These are phyloP conservation scores for Coendou prehensilis DNA, from an alignment of 2,797 vertebrate species.

Conservation along the genomic window DNA sequence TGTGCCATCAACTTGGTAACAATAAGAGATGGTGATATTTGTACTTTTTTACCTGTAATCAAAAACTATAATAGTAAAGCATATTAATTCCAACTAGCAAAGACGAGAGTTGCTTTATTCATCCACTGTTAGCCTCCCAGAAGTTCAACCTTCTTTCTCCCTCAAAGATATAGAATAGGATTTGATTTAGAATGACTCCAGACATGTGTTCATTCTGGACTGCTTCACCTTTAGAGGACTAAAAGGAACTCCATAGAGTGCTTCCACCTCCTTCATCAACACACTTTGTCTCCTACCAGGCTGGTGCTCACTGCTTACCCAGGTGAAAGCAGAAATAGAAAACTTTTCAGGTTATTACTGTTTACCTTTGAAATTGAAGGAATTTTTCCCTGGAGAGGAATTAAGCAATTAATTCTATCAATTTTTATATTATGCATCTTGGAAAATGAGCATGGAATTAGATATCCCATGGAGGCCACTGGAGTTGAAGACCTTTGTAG, in stretches of 20 bases:
- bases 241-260: not conserved
- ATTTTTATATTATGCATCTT: not conserved
- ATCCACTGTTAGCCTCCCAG: not conserved
- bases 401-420: not conserved
- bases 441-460: slow-evolving; percentile 47
- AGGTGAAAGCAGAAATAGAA: slow-evolving; percentile 12
- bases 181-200: not conserved
- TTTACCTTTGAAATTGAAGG: slow-evolving; percentile 37
- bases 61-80: not conserved
- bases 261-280: not conserved
- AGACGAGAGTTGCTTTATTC: not conserved
- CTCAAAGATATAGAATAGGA: not conserved
- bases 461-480: not conserved
- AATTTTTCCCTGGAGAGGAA: not conserved
- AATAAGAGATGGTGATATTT: not conserved
- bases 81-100: not conserved
- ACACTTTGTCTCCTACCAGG: not conserved
- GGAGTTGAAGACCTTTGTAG: not conserved
- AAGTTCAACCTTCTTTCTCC: not conserved
- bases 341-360: not conserved
- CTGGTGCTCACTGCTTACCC: not conserved
- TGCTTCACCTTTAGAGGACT: not conserved
- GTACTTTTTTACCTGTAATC: slow-evolving; percentile 27
- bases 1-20: not conserved
- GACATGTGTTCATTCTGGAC: not conserved